Evolutionary conservation across 2,113 vertebrate species (phyloP).

Genomic region (Xenopus tropicalis): DNA sequence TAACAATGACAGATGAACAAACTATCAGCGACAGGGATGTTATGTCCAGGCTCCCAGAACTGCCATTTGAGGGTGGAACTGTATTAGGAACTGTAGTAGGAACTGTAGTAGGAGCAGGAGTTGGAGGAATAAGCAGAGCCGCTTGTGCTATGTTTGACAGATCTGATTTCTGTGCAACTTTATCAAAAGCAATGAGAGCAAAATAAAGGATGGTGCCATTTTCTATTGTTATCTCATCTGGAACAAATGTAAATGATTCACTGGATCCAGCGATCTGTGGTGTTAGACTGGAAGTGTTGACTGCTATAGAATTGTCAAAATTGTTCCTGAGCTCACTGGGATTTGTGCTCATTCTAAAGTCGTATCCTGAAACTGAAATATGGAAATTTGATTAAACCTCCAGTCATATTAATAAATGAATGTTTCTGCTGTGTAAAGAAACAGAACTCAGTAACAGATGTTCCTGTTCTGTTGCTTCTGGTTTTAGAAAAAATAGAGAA

Average conservation of each 20-base stretch:
- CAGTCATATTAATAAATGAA: no score
- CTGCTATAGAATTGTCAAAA: conserved; percentile 47
- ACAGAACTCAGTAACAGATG: no score
- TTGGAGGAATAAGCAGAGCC: conserved; percentile 36
- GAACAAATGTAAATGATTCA: conserved; percentile 54
- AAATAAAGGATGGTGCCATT: conserved; percentile 55
- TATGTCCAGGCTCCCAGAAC: not conserved
- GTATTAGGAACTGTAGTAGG: no score
- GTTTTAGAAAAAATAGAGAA: no score
- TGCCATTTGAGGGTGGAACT: not conserved
- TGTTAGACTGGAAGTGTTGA: conserved; percentile 50
- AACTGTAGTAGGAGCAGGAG: not conserved
- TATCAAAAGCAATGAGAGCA: conserved; percentile 47
- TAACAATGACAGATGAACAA: not conserved
- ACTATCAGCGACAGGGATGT: not conserved
- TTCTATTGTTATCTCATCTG: conserved; percentile 48
- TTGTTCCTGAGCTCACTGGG: conserved; percentile 44
- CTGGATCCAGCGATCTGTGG: conserved; percentile 47
- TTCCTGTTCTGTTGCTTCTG: no score
- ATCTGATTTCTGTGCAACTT: conserved; percentile 46
- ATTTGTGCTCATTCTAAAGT: conserved; percentile 55
- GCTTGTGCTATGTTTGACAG: no score
- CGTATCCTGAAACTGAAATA: conserved; percentile 58
- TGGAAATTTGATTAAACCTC: not conserved
- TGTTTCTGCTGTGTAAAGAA: no score